phyloP scores from a whole-genome alignment of 2,888 invertebrate genomes.

The Bugulina stolonifera region DNA sequence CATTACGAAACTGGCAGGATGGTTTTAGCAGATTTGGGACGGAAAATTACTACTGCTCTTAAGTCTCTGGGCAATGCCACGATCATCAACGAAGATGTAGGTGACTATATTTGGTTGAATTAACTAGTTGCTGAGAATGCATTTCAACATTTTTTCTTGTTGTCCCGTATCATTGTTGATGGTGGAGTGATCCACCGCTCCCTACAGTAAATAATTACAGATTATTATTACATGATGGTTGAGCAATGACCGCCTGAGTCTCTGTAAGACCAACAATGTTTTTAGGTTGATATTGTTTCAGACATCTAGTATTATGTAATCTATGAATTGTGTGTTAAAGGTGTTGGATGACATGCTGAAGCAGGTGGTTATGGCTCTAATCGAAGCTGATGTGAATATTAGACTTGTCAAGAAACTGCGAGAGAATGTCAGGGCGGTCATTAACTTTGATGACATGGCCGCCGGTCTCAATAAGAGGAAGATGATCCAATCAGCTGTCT shows the following conservation, averaged over 20 bases:
- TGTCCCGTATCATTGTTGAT: no score
- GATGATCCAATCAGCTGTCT: constrained; percentile 96
- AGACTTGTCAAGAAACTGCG: constrained; percentile 86
- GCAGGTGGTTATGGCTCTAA: constrained; percentile 91
- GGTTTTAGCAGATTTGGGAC: constrained; percentile 99
- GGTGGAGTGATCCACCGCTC: no score
- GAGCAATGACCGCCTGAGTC: no score
- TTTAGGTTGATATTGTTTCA: no score
- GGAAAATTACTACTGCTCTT: constrained; percentile 96
- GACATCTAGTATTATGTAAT: no score
- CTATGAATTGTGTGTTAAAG: constrained; percentile 57
- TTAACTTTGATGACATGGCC: constrained; percentile 99
- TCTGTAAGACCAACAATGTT: not conserved
- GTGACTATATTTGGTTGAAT: constrained; percentile 68
- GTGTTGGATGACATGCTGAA: constrained; percentile 98
- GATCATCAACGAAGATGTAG: constrained; percentile 93
- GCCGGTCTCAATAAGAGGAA: constrained; percentile 89
- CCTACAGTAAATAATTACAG: no score
- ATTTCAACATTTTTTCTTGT: no score
- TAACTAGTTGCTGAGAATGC: no score
- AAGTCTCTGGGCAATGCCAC: constrained; percentile 96
- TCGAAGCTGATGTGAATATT: constrained; percentile 95
- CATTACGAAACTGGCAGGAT: no score
- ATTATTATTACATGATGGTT: no score
- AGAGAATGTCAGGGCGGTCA: constrained; percentile 92